Base-by-base conservation (phyloP, 2,113 vertebrate species). In the Tetrao urogallus region DNA sequence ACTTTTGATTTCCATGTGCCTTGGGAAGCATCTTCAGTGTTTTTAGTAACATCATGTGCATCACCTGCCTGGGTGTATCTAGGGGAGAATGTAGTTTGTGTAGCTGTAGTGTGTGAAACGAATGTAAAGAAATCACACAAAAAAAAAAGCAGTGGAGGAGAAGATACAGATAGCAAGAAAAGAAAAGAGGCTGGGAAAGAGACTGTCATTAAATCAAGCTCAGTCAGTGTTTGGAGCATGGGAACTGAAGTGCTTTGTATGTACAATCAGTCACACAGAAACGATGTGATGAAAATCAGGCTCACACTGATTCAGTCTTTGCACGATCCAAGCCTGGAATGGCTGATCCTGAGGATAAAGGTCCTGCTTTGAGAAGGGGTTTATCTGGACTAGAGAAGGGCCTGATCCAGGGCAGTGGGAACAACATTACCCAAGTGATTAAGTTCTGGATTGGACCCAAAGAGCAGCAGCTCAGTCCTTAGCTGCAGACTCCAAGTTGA, bases 21-120 rank as follows among this genome's bases (percentile, higher is more conserved):
- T n/a, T 20, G 11, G 38, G 36, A 5, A 19, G 30, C 0, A 0
- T 2, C 5, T 2, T 19, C 9, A 16, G 3, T 34, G 50, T 3
- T 34, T 75, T 60, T 8, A 24, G 66, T 2, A 7, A 10, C 14
- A 2, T 32, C 16, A 12, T 0, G 3, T 6, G 28, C 12, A 66
- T 10, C 24, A 45, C 27, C 3, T n/a, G 13, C 32, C 15, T 5
- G 5, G n/a, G 36, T 6, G 16, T 0, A 1, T 2, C 4, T 10
- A 34, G n/a, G 45, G 11, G 67, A 66, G 57, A 82, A 48, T 1
- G 9, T 43, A 43, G 6, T 43, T 43, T 43, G 42, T 43, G 42
- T 17, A 43, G 42, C 0, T 5, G 15, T 3, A 10, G 13, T 21
- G 43, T 6, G 40, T n/a, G 60, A 81, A 70, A 86, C 0, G 1